Evolutionary conservation across 2,113 vertebrate genomes (phyloP), one percentile per base, ranked within the genome.

Genomic region (Sardina pilchardus): DNA sequence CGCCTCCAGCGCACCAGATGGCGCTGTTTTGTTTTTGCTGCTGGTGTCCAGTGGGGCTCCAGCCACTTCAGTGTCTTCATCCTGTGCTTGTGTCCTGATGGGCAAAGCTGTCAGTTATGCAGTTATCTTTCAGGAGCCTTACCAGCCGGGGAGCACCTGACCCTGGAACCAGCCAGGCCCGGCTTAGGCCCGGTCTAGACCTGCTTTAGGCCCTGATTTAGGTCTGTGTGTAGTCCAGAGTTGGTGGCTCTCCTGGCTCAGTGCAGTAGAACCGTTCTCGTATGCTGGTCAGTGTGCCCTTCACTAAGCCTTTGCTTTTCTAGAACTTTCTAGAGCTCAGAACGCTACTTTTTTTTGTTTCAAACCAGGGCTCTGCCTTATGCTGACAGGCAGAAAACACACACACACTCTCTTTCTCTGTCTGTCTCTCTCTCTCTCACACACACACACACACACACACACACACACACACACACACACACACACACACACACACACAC

Each of bases 121-220:
- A 90, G 88, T 90, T 88, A 85, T 87, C 34, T 75, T 84, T 10
- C 53, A 82, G 85, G 87, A 89, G 92, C 94, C 94, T 95, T 94
- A 93, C 83, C 63, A 71, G 7, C 63, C 63, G 12, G 63, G 5
- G 2, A 24, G 63, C n/a, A 12, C n/a, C 56, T n/a, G 4, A 63
- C 56, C 56, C 56, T 63, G 56, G 5, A 19, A 21, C 53, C 19
- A 24, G 6, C 14, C 17, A 19, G 53, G 53, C 53, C 53, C 5
- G 53, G 1, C 21, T 56, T 56, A 63, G 56, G 7, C 56, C 24
- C n/a, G 24, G 26, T 71, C 34, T 71, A 71, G 26, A 71, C n/a
- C 63, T 14, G 26, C 1, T 71, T 30, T 71, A 71, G 63, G 34
- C 63, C 59, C 48, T 50, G 12, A 50, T 50, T 3, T 50, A 3